Percentiles rank a stretch among this genome's conserved stretches.
These are phyloP conservation scores for Seladonia tumulorum DNA, from an alignment of 2,888 invertebrate species.

Conservation along the genomic window DNA sequence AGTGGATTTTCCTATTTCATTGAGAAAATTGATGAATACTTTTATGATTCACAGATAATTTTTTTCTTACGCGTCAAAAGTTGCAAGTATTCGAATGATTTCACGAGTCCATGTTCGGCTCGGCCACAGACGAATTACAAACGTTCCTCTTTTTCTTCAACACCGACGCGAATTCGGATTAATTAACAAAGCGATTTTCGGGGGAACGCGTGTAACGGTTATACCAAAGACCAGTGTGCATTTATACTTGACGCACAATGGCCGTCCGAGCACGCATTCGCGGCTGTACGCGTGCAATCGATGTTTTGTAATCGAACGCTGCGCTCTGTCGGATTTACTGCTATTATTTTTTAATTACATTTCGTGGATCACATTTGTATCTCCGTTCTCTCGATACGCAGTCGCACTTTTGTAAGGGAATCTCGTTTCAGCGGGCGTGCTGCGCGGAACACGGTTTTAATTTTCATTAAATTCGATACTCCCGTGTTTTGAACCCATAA, in stretches of 20 bases:
- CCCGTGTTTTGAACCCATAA: constrained; percentile 51
- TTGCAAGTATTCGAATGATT: not conserved
- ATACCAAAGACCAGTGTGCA: constrained; percentile 11
- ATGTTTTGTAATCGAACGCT: constrained; percentile 58
- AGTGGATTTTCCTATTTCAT: no score
- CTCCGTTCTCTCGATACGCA: constrained; percentile 25
- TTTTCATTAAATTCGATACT: constrained; percentile 73
- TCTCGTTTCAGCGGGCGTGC: constrained; percentile 30
- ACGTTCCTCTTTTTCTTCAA: constrained; percentile 28
- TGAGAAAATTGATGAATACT: not conserved
- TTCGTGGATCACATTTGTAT: constrained; percentile 60
- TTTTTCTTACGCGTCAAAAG: not conserved
- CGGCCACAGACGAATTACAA: constrained; percentile 23
- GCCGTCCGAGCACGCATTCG: constrained; percentile 15
- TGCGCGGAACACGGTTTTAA: constrained; percentile 64
- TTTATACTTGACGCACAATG: constrained; percentile 17
- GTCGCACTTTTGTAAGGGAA: constrained; percentile 60
- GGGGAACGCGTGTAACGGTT: constrained; percentile 37
- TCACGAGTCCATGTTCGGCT: not conserved
- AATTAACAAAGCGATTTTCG: constrained; percentile 40
- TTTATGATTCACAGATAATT: not conserved
- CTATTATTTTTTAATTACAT: constrained; percentile 71
- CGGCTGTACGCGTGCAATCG: constrained; percentile 26
- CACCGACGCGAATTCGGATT: constrained; percentile 24
- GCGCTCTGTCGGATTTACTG: constrained; percentile 55